Percentiles rank a stretch among this genome's conserved stretches.
phyloP scores from a whole-genome alignment of 2,797 vertebrate species.

The Oryzias sinensis region DNA sequence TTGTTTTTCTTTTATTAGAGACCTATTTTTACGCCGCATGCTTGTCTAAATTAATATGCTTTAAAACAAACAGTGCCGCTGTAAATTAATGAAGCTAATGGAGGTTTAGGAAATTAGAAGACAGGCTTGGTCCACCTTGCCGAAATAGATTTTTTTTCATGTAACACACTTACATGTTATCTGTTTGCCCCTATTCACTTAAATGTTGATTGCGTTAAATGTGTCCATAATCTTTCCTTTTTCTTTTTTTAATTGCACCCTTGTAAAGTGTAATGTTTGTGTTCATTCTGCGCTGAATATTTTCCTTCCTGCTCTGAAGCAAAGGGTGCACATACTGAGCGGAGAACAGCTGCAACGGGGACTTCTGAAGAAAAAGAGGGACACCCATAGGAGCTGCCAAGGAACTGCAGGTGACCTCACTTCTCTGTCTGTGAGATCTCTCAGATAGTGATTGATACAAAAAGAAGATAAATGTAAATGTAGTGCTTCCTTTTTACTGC shows the following conservation, averaged over 20 bases:
- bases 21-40: too few relatives aligned
- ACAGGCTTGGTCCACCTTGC: too few relatives aligned
- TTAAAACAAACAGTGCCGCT: too few relatives aligned
- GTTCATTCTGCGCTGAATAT: slow-evolving; percentile 21
- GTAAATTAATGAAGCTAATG: too few relatives aligned
- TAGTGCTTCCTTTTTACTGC: too few relatives aligned
- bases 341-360: slow-evolving; percentile 18
- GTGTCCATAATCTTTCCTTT: neutral
- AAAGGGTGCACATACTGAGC: slow-evolving; percentile 14
- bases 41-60: too few relatives aligned
- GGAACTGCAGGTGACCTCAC: slow-evolving; percentile 63
- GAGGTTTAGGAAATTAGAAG: too few relatives aligned
- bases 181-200: slow-evolving; percentile 1
- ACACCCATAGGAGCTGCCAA: slow-evolving; percentile 72
- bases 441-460: slow-evolving; percentile 17
- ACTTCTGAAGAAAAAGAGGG: slow-evolving; percentile 82
- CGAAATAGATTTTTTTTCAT: neutral
- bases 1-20: too few relatives aligned
- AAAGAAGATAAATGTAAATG: slow-evolving; percentile 4
- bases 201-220: slow-evolving; percentile 11
- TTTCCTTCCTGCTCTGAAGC: slow-evolving; percentile 13
- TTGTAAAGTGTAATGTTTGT: slow-evolving; percentile 17
- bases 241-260: slow-evolving; percentile 14
- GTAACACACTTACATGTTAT: neutral
- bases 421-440: slow-evolving; percentile 5